These are phyloP conservation scores for Cheilosia pagana DNA, from an alignment of 2,888 invertebrate species.

Conservation along the genomic window DNA sequence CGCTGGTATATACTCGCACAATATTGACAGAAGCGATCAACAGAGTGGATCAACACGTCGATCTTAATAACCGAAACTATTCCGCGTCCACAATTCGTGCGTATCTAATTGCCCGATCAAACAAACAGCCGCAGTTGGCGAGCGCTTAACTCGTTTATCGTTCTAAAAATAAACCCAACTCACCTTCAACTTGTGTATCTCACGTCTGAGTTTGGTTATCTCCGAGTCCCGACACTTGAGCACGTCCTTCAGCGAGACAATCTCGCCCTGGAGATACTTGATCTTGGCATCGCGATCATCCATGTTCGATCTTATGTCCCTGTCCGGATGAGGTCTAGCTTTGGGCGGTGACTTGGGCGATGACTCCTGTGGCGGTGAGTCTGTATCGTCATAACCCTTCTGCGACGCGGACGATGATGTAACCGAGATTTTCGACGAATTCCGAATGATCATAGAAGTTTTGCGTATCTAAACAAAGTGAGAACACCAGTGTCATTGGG, in stretches of 20 bases:
- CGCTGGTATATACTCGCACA: background rate
- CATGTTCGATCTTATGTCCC: conserved; percentile 49
- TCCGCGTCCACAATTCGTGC: conserved; percentile 33
- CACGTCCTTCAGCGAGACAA: conserved; percentile 85
- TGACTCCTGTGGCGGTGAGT: conserved; percentile 34
- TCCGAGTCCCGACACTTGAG: conserved; percentile 85
- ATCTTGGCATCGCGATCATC: conserved; percentile 81
- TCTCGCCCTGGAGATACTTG: conserved; percentile 85
- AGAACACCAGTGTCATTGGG: conserved; percentile 29
- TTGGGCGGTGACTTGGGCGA: conserved; percentile 55
- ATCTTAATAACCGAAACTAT: conserved; percentile 39
- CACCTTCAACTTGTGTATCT: conserved; percentile 89
- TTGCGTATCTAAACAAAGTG: conserved; percentile 76
- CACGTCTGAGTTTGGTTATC: conserved; percentile 86
- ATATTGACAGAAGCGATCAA: conserved; percentile 16
- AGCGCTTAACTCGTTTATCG: background rate
- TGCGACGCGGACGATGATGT: conserved; percentile 47
- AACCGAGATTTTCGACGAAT: conserved; percentile 51
- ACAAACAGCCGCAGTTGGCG: conserved; percentile 14
- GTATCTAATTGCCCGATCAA: conserved; percentile 53
- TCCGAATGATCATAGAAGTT: conserved; percentile 77
- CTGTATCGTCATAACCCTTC: conserved; percentile 56
- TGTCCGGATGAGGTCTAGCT: conserved; percentile 16
- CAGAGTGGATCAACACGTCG: conserved; percentile 33
- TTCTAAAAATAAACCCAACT: conserved; percentile 76